phyloP scores from a whole-genome alignment of 2,797 vertebrate species.

The Trematomus bernacchii region DNA sequence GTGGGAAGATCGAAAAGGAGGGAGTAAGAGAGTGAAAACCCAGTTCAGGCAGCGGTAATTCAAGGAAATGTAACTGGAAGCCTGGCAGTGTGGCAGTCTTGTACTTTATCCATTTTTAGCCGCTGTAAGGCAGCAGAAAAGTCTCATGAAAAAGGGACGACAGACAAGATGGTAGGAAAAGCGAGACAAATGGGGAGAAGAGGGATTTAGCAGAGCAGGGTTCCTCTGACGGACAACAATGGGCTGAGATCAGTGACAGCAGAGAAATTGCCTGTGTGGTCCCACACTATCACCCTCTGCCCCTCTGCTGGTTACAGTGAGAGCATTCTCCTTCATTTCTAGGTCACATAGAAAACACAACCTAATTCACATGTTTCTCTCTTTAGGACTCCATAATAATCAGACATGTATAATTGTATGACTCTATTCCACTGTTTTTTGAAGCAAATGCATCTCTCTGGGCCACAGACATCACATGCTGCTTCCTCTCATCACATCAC shows the following conservation, averaged over 20 bases:
- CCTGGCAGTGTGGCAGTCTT: constrained; percentile 53
- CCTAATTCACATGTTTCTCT: constrained; percentile 1
- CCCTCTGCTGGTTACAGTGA: constrained; percentile 4
- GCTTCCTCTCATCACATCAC: constrained; percentile 53
- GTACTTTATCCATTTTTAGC: constrained; percentile 70
- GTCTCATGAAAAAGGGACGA: constrained; percentile 51
- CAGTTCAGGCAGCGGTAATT: constrained; percentile 56
- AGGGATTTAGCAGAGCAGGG: constrained; percentile 75
- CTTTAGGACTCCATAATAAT: not conserved
- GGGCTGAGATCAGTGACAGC: constrained; percentile 91
- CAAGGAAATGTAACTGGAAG: constrained; percentile 76
- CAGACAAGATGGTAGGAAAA: constrained; percentile 73
- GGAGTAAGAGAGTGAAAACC: constrained; percentile 59
- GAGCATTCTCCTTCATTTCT: constrained; percentile 1
- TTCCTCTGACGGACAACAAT: constrained; percentile 89
- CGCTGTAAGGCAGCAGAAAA: constrained; percentile 54
- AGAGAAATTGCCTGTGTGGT: constrained; percentile 67
- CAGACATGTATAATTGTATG: not conserved
- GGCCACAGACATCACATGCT: constrained; percentile 64
- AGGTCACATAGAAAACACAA: constrained; percentile 4
- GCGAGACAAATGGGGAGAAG: constrained; percentile 67
- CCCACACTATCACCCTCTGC: constrained; percentile 27
- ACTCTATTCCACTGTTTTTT: constrained; percentile 5
- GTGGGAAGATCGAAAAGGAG: constrained; percentile 72
- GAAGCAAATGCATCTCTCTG: constrained; percentile 32